Evolutionary conservation across 2,888 invertebrate species (phyloP), one percentile per base, ranked within the genome.

Genomic region (Drosophila mayaguana): DNA sequence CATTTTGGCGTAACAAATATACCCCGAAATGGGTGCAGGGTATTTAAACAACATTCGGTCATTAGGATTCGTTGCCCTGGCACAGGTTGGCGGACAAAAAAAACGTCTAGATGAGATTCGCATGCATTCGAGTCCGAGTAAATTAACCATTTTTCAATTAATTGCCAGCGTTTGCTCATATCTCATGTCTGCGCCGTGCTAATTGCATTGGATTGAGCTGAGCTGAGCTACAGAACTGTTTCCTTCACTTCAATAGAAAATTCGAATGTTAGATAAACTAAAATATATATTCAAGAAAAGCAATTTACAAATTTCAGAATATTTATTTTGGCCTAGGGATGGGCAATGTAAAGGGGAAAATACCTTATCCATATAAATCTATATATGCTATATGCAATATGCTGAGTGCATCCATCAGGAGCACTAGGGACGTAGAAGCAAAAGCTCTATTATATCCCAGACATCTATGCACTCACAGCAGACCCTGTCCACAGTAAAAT

Each of bases 81-180:
- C 1, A 48, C 12, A n/a, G 28, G n/a, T 6, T 12, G n/a, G 4
- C n/a, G 16, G 16, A 12, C 22, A 14, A 18, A 18, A 18, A 51
- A 40, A 51, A 50, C 32, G 22, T 16, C 38, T 36, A 12, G 12
- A 28, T 36, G 34, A 42, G 40, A 28, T 61, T 12, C 5, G 12
- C 25, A 18, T 61, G 50, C 50, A 43, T 48, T 28, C 42, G 56
- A 42, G 42, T 34, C 3, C 5, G 34, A n/a, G 18, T n/a, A 22
- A 60, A 22, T 48, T 25, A 25, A 42, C 18, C 18, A 61, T 1
- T 60, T 25, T 48, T 12, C 3, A 60, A 60, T 40, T 46, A 48
- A 46, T 63, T 48, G 32, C 11, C 3, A 7, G 28, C 18, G 16
- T 18, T 43, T 16, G 22, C 8, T 18, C 14, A 25, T 8, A 5